Percentiles rank a stretch among this genome's conserved stretches.
Conservation (phyloP, 1,140 invertebrate species). For the Drosophila varians region DNA sequence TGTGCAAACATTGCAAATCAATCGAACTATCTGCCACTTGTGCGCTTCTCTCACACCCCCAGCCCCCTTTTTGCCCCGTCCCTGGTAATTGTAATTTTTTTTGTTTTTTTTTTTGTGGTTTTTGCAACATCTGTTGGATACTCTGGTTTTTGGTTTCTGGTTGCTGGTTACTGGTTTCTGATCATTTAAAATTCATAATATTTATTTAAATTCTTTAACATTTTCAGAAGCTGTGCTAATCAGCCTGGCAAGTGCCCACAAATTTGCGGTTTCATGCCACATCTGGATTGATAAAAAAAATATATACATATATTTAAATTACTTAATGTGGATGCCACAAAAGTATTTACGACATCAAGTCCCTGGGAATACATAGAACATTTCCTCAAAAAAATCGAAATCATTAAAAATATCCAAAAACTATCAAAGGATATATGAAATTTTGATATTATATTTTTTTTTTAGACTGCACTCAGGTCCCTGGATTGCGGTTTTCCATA, state of each 20-base stretch:
- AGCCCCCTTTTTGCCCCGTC: background rate
- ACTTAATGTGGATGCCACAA: slow-evolving; percentile 27
- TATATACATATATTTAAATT: slow-evolving; percentile 8
- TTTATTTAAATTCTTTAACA: background rate
- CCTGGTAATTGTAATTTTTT: too few species aligned
- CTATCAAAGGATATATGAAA: too few species aligned
- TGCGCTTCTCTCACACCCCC: background rate
- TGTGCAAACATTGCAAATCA: slow-evolving; percentile 52
- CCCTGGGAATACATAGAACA: too few species aligned
- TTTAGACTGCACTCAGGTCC: background rate
- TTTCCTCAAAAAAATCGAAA: too few species aligned
- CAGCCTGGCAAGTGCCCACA: slow-evolving; percentile 27
- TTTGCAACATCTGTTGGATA: slow-evolving; percentile 23
- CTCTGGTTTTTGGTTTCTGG: too few species aligned
- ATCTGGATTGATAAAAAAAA: slow-evolving; percentile 30
- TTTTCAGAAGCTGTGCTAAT: slow-evolving; percentile 30
- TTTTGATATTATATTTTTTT: too few species aligned
- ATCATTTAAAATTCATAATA: background rate
- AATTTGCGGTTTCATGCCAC: slow-evolving; percentile 36
- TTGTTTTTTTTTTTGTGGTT: slow-evolving; percentile 22
- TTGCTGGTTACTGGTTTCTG: background rate
- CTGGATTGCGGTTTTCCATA: slow-evolving; percentile 27
- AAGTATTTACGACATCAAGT: slow-evolving; percentile 9
- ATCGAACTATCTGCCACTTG: slow-evolving; percentile 55
- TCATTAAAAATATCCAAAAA: too few species aligned